Conservation (phyloP, 1,140 invertebrate species). For the Zaprionus kolodkinae region DNA sequence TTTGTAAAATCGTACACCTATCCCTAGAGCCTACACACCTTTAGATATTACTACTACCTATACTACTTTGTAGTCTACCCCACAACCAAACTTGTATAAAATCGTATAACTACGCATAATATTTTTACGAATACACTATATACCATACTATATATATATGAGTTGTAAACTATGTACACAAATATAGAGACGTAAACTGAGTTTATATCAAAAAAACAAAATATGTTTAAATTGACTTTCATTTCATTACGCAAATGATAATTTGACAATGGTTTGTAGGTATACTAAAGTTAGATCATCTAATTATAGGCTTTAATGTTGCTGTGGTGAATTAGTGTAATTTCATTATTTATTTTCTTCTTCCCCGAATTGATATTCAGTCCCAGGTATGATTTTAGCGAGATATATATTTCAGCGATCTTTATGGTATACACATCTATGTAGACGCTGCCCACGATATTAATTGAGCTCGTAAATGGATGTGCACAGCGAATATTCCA, state of each 20-base stretch:
- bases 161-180: conserved; percentile 54
- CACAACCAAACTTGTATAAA: conserved; percentile 57
- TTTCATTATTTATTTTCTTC: conserved; percentile 1
- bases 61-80: conserved; percentile 28
- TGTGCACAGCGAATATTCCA: conserved; percentile 39
- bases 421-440: neutral
- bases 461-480: conserved; percentile 33
- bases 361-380: conserved; percentile 1
- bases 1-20: neutral
- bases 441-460: conserved; percentile 30
- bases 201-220: conserved; percentile 55
- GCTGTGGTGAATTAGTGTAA: neutral
- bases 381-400: neutral
- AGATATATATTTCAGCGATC: conserved; percentile 4
- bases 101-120: conserved; percentile 41
- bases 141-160: conserved; percentile 28
- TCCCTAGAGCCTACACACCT: conserved; percentile 11
- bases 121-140: conserved; percentile 38
- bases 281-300: neutral
- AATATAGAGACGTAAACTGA: conserved; percentile 65
- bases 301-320: neutral
- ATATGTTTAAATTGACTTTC: neutral
- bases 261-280: neutral
- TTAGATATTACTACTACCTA: neutral
- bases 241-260: neutral